A percentile compares a stretch with the other conserved stretches of the same genome.
Conservation (phyloP, 2,113 vertebrate genomes). For the Oncorhynchus kisutch region DNA sequence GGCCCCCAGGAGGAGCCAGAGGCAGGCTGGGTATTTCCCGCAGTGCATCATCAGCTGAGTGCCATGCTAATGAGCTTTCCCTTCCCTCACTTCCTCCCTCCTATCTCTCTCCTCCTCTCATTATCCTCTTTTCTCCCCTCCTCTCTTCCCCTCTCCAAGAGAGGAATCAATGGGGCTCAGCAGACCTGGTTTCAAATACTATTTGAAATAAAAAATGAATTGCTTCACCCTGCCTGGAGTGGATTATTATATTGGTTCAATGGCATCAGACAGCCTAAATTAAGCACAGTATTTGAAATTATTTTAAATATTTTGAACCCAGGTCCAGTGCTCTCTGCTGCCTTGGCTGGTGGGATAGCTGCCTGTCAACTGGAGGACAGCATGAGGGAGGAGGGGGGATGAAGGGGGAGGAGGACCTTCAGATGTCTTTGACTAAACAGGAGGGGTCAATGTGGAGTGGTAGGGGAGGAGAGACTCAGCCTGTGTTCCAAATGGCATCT, state of each 20-base stretch:
- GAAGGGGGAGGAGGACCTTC: slow-evolving; percentile 7
- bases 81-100: too few species aligned
- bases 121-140: too few species aligned
- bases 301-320: too few species aligned
- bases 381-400: not conserved
- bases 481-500: too few species aligned
- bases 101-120: too few species aligned
- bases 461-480: not conserved
- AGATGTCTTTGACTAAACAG: slow-evolving; percentile 10
- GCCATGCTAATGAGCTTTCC: slow-evolving; percentile 4
- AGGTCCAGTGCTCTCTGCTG: not conserved
- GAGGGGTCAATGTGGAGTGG: not conserved
- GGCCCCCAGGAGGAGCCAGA: not conserved
- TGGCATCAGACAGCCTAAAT: too few species aligned
- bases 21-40: slow-evolving; percentile 1
- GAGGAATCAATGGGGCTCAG: not conserved
- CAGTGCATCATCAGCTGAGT: slow-evolving; percentile 5
- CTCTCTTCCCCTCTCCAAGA: not conserved
- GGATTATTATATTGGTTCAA: too few species aligned
- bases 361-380: slow-evolving; percentile 14
- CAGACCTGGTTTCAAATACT: too few species aligned
- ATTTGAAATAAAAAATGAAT: too few species aligned
- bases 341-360: slow-evolving; percentile 1
- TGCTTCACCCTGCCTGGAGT: too few species aligned
- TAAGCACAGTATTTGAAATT: too few species aligned